phyloP scores from a whole-genome alignment of 1,140 invertebrate species.

The Atta cephalotes region DNA sequence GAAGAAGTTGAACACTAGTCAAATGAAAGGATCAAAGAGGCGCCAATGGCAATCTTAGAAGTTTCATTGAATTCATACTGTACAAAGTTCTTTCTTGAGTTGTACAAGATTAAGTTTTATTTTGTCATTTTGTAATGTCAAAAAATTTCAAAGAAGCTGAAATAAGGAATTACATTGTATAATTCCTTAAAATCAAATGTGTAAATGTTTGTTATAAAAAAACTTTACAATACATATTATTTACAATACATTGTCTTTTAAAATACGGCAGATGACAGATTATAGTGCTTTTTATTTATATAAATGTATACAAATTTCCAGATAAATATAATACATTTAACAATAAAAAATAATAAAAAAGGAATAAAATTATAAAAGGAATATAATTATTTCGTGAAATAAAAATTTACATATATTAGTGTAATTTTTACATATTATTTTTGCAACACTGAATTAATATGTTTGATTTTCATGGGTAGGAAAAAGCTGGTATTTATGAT shows the following conservation, averaged over 20 bases:
- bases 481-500: neutral
- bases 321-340: constrained; percentile 36
- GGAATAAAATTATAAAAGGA: constrained; percentile 1
- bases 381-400: constrained; percentile 16
- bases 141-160: neutral
- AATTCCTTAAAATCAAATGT: neutral
- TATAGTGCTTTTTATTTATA: neutral
- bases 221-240: neutral
- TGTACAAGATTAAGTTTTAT: neutral
- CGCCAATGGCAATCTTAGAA: constrained; percentile 63
- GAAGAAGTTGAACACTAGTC: constrained; percentile 66
- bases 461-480: neutral
- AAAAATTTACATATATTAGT: neutral
- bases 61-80: constrained; percentile 61
- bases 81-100: constrained; percentile 34
- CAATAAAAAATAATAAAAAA: neutral
- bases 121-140: neutral
- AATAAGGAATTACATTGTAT: neutral
- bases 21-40: constrained; percentile 66
- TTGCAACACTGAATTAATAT: neutral
- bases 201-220: constrained; percentile 16
- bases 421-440: constrained; percentile 3
- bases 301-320: constrained; percentile 27
- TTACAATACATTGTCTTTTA: neutral
- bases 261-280: neutral